These are phyloP conservation scores for Miichthys miiuy DNA, from an alignment of 2,797 vertebrate genomes.

Conservation along the genomic window DNA sequence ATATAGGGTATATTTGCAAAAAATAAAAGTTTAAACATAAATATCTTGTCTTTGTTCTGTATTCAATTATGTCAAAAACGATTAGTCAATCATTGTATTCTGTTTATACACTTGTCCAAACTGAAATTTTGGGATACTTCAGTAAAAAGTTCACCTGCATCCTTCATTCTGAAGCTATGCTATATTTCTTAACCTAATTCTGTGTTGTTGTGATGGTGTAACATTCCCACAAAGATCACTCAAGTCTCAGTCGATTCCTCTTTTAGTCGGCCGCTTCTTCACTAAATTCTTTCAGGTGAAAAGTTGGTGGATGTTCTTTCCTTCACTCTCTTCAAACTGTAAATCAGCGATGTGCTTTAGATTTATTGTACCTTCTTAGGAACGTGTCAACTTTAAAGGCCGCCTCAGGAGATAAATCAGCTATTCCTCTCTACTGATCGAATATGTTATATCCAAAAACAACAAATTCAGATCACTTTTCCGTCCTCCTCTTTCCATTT, in stretches of 20 bases:
- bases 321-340: constrained; percentile 3
- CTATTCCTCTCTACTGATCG: neutral
- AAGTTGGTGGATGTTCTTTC: constrained; percentile 19
- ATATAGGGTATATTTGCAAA: no score
- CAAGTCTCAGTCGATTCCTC: neutral
- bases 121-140: neutral
- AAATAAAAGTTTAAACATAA: no score
- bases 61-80: no score
- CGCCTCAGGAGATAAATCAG: constrained; percentile 49
- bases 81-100: no score
- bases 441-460: constrained; percentile 28
- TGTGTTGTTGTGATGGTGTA: constrained; percentile 5
- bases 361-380: constrained; percentile 31
- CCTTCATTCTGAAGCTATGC: neutral
- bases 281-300: constrained; percentile 1
- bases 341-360: constrained; percentile 18
- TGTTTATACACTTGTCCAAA: no score
- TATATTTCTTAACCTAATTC: neutral
- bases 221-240: neutral
- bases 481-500: neutral
- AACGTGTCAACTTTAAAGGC: constrained; percentile 11
- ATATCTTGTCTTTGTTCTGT: no score
- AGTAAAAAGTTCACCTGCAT: neutral
- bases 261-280: neutral
- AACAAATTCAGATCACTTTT: constrained; percentile 29